Base-by-base conservation (phyloP, 2,113 vertebrate species). In the Oreochromis aureus region DNA sequence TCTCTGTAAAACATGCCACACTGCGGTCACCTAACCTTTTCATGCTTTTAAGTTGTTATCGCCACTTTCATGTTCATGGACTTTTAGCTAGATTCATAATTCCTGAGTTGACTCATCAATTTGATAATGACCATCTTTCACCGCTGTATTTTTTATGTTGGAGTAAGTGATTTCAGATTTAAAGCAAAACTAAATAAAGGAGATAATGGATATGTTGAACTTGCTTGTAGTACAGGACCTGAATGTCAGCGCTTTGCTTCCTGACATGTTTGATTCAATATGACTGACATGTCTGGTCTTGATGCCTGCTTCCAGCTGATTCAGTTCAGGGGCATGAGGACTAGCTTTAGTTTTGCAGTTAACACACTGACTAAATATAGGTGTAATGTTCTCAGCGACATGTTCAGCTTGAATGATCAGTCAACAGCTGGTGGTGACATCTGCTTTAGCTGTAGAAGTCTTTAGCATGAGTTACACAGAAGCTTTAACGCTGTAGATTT, bases 401-500 rank as follows among this genome's bases (percentile, higher is more conserved):
- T 39, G 59, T 82, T 55, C 34, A 79, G 85, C 85, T 15, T 46
- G 61, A 89, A 82, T 73, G 83, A 86, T 73, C 46, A 48, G 63
- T 13, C 83, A 87, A 79, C 92, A 93, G 86, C 92, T 93, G 92
- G 73, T 91, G 86, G 34, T 41, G n/a, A 86, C 86, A 48, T 58
- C 84, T 92, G 22, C 83, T 91, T 48, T 27, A 51, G 73, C 51
- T 13, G 73, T 41, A 36, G n/a, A 83, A 41, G 18, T 66, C 34
- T 85, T 46, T n/a, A 54, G 19, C 22, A 18, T 9, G 46, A 83
- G 7, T 56, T 51, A 15, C 12, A 32, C 56, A 55, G 22, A 19
- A 53, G 55, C 5, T 85, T 86, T 32, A 30, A 55, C 18, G 32
- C 7, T 13, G 22, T 10, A 15, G 3, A 2, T 69, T 46, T 80